Evolutionary conservation across 1,140 invertebrate genomes (phyloP).

Genomic region (Zaprionus gabonicus): DNA sequence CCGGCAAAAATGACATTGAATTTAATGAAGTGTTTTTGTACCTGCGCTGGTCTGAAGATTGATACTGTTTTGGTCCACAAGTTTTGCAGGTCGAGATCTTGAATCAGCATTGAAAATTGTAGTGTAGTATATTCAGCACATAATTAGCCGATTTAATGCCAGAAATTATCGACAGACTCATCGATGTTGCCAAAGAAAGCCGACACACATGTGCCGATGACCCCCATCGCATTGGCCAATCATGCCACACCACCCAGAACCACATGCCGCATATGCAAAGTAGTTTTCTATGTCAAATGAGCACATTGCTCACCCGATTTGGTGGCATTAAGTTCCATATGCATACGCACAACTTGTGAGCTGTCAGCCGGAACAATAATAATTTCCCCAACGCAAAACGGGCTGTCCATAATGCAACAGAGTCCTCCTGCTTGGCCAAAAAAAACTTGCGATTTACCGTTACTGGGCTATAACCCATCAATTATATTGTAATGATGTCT

Average conservation of each 20-base stretch:
- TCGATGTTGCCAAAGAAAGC: neutral
- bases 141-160: neutral
- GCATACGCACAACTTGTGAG: conserved; percentile 66
- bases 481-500: conserved; percentile 83
- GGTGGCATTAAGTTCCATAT: conserved; percentile 60
- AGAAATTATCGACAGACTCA: neutral
- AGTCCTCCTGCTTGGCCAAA: conserved; percentile 31
- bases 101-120: conserved; percentile 23
- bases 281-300: conserved; percentile 69
- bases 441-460: conserved; percentile 72
- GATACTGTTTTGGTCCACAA: conserved; percentile 36
- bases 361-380: conserved; percentile 76
- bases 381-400: conserved; percentile 62
- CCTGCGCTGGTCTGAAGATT: conserved; percentile 15
- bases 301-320: conserved; percentile 56
- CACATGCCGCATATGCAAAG: conserved; percentile 41
- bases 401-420: conserved; percentile 36
- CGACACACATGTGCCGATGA: neutral
- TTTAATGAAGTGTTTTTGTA: conserved; percentile 29
- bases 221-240: neutral
- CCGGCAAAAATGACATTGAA: conserved; percentile 68
- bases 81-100: conserved; percentile 30
- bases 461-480: conserved; percentile 77
- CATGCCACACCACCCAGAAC: neutral
- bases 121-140: neutral